Percentiles rank a stretch among this genome's conserved stretches.
These are phyloP conservation scores for Arctocebus calabarensis DNA, from an alignment of 2,797 vertebrate species.

Conservation along the genomic window DNA sequence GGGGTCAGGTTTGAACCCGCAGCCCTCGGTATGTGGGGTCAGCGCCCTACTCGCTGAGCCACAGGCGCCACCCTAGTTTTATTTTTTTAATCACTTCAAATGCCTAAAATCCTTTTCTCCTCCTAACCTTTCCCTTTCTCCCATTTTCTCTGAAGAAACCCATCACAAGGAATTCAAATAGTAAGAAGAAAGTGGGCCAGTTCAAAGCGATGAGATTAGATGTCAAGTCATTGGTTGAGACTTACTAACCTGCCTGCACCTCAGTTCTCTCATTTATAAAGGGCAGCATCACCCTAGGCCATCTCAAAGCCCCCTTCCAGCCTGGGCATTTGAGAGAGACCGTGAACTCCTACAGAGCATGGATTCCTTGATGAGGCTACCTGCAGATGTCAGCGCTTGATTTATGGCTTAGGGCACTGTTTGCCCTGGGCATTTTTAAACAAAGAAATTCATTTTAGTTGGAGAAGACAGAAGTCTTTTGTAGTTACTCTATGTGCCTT, in stretches of 20 bases:
- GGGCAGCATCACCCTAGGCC: not conserved
- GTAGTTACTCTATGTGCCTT: not conserved
- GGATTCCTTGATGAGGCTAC: not conserved
- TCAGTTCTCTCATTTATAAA: not conserved
- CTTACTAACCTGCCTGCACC: not conserved
- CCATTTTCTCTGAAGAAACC: not conserved
- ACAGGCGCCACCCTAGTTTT: no score
- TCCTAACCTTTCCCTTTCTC: not conserved
- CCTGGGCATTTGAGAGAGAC: not conserved
- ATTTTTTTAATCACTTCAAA: not conserved
- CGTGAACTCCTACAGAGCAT: not conserved
- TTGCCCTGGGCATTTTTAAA: conserved; percentile 47
- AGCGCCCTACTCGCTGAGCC: no score
- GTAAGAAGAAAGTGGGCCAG: not conserved
- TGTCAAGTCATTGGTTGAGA: not conserved
- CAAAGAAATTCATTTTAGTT: conserved; percentile 40
- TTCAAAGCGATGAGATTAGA: not conserved
- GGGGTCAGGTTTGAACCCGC: no score
- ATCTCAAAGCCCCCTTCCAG: not conserved
- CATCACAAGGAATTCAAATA: not conserved
- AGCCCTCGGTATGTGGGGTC: no score
- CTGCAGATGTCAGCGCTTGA: conserved; percentile 17
- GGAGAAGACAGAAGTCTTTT: not conserved
- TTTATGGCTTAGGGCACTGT: not conserved
- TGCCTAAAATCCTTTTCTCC: not conserved